Base-by-base conservation (phyloP, 2,888 invertebrate genomes). In the Alsophila aescularia region DNA sequence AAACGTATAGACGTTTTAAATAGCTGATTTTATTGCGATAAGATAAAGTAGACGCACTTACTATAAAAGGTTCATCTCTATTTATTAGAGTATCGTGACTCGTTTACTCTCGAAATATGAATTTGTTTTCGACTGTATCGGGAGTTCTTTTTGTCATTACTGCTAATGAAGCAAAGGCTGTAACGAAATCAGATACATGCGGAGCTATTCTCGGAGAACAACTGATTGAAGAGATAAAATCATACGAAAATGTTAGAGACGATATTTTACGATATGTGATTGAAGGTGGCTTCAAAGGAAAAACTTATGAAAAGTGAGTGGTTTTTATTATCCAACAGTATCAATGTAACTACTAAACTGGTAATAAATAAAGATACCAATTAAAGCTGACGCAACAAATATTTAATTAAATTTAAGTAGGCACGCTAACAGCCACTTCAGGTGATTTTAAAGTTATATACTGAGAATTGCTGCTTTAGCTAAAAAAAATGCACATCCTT, bases 221-320 rank as follows among this genome's bases (percentile, higher is more conserved):
- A 12, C 74, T 95, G 49, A 77, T 90, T 29, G 71, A 89, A 18
- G 95, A 95, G 81, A 95, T 96, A 64, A 82, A 87, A 32, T 83
- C 92, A 15, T 94, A 95, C 69, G 78, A 87, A 69, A 72, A 80
- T 39, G 74, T 90, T 9, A 92, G 90, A 15, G 77, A 93, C 51
- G 70, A 77, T 60, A 94, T 95, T 67, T 73, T 94, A 29, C 70
- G 87, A 56, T 89, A 90, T 60, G 89, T 93, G 18, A 66, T 85
- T 7, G 76, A 87, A 55, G 94, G 93, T 3, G 82, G 87, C 4
- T 93, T 92, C 62, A 92, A 93, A 73, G 91, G 92, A 8, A 87
- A 85, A 74, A 93, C 94, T 0, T 94, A 93, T 78, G 73, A 92
- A 21, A 93, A 90, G 92, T 92, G 68, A 85, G 85, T 84, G 43